Conservation (phyloP, 2,888 invertebrate species). For the Nomada hirtipes region DNA sequence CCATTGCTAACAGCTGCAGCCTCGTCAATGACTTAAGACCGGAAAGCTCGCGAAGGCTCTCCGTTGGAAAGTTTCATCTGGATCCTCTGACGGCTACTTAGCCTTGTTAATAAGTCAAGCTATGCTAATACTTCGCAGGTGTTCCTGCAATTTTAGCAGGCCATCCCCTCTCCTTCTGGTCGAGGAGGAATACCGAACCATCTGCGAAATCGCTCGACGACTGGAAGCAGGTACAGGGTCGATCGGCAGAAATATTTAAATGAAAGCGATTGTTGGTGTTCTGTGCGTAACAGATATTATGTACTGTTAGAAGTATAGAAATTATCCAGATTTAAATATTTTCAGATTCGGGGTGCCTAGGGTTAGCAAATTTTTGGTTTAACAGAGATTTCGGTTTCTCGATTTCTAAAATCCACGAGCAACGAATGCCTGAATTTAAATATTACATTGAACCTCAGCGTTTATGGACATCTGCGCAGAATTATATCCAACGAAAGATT, state of each 20-base stretch:
- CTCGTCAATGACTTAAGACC: constrained; percentile 66
- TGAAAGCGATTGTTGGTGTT: background rate
- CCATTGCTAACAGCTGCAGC: constrained; percentile 61
- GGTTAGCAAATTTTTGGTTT: too few relatives aligned
- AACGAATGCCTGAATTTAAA: too few relatives aligned
- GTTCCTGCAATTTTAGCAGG: constrained; percentile 44
- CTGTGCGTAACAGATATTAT: background rate
- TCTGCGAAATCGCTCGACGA: constrained; percentile 24
- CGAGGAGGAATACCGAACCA: constrained; percentile 10
- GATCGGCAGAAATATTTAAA: constrained; percentile 1
- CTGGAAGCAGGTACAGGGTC: background rate
- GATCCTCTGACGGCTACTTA: constrained; percentile 57
- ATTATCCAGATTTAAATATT: too few relatives aligned
- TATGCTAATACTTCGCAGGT: constrained; percentile 64
- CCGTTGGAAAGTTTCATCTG: constrained; percentile 52
- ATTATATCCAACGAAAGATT: too few relatives aligned
- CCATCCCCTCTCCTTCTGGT: background rate
- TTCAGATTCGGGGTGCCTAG: too few relatives aligned
- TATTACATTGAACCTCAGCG: too few relatives aligned
- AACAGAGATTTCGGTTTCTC: too few relatives aligned
- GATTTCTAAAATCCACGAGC: too few relatives aligned
- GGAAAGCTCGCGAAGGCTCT: constrained; percentile 41
- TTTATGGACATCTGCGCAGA: too few relatives aligned
- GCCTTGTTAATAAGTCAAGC: constrained; percentile 63
- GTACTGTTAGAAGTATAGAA: too few relatives aligned